A percentile compares a stretch with the other conserved stretches of the same genome.
Evolutionary conservation across 2,888 invertebrate genomes (phyloP).

Genomic region (Xylocampa areola): DNA sequence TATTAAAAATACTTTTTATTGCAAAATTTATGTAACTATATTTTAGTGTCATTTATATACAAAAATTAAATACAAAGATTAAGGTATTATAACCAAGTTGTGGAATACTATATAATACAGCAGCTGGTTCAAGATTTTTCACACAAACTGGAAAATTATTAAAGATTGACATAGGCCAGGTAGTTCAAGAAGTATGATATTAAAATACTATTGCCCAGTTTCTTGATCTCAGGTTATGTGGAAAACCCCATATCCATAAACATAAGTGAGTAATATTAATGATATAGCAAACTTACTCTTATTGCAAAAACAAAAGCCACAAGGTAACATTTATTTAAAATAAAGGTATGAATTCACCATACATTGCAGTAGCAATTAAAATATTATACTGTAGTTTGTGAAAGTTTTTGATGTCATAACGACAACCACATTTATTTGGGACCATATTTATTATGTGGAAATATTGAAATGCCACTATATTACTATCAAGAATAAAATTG

Average conservation of each 20-base stretch:
- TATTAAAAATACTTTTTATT: slow-evolving; percentile 90
- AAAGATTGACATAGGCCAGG: slow-evolving; percentile 25
- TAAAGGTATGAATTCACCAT: slow-evolving; percentile 40
- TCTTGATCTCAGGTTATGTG: slow-evolving; percentile 34
- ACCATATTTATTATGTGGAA: slow-evolving; percentile 26
- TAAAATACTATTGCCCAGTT: slow-evolving; percentile 7
- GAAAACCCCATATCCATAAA: slow-evolving; percentile 38
- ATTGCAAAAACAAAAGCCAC: slow-evolving; percentile 60
- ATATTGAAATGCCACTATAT: slow-evolving; percentile 50
- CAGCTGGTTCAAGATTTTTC: slow-evolving; percentile 45
- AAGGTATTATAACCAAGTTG: slow-evolving; percentile 72
- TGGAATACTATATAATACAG: slow-evolving; percentile 77
- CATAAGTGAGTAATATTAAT: slow-evolving; percentile 43
- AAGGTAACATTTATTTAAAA: slow-evolving; percentile 70
- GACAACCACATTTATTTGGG: slow-evolving; percentile 25
- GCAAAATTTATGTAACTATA: slow-evolving; percentile 87
- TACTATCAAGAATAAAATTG: slow-evolving; percentile 66
- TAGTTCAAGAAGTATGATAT: slow-evolving; percentile 6
- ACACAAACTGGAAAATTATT: slow-evolving; percentile 45
- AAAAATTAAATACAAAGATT: slow-evolving; percentile 85
- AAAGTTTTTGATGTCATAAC: slow-evolving; percentile 33
- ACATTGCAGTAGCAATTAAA: slow-evolving; percentile 38
- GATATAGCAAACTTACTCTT: slow-evolving; percentile 57
- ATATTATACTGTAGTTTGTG: slow-evolving; percentile 36
- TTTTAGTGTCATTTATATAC: slow-evolving; percentile 88